phyloP scores from a whole-genome alignment of 2,888 invertebrate species.

The Rotaria sp. region DNA sequence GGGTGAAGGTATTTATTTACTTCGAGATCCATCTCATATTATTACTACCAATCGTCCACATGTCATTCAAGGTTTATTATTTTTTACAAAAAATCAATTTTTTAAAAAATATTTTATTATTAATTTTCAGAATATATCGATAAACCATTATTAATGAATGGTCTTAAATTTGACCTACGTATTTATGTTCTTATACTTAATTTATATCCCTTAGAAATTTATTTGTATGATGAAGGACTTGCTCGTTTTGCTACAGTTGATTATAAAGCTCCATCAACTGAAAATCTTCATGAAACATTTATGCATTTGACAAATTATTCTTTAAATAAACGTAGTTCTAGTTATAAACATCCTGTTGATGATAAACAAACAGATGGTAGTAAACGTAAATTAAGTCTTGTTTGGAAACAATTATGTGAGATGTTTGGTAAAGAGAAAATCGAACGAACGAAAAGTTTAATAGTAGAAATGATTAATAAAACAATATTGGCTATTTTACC shows the following conservation, averaged over 20 bases:
- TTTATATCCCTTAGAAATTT: conserved; percentile 56
- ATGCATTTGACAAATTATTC: conserved; percentile 60
- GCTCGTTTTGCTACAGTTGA: conserved; percentile 58
- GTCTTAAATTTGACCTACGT: conserved; percentile 58
- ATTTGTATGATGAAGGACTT: conserved; percentile 54
- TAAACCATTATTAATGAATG: conserved; percentile 55
- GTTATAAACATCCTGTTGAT: conserved; percentile 54
- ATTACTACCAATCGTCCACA: conserved; percentile 44
- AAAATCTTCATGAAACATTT: conserved; percentile 55
- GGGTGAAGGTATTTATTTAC: conserved; percentile 58
- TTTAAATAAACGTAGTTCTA: conserved; percentile 55
- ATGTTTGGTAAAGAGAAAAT: conserved; percentile 43
- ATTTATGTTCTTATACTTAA: conserved; percentile 56
- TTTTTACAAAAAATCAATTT: too few relatives aligned
- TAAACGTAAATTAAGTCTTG: conserved; percentile 56
- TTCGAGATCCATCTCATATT: conserved; percentile 48
- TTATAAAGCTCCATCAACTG: conserved; percentile 54
- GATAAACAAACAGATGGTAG: conserved; percentile 47
- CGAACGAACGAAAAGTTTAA: conserved; percentile 53
- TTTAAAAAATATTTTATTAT: not conserved
- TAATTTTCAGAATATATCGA: conserved; percentile 53
- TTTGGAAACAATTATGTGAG: conserved; percentile 51
- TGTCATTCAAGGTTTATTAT: conserved; percentile 41
- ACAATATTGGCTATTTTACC: conserved; percentile 57
- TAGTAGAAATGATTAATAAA: conserved; percentile 56